A percentile compares a stretch with the other conserved stretches of the same genome.
phyloP scores from a whole-genome alignment of 2,797 vertebrate genomes.

The Pogoniulus pusillus region DNA sequence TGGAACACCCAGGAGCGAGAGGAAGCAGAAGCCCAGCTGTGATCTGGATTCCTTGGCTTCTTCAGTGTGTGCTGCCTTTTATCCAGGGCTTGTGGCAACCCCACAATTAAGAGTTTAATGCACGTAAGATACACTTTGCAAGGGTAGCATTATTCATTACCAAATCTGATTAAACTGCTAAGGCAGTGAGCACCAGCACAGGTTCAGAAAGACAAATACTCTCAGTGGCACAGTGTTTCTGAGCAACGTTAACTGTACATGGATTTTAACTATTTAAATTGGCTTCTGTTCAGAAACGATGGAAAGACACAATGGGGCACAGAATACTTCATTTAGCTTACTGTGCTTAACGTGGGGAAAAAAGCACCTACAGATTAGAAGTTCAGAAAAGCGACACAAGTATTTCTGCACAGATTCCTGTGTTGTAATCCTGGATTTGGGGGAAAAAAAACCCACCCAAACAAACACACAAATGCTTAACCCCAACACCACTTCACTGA shows the following conservation, averaged over 20 bases:
- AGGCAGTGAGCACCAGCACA: slow-evolving; percentile 31
- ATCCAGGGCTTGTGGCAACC: slow-evolving; percentile 14
- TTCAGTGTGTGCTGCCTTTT: not conserved
- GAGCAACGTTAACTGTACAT: slow-evolving; percentile 35
- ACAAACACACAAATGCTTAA: no score
- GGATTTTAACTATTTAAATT: slow-evolving; percentile 65
- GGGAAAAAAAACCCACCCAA: not conserved
- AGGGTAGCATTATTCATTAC: slow-evolving; percentile 62
- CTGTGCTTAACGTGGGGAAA: not conserved
- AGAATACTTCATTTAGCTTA: slow-evolving; percentile 17
- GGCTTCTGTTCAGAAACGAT: slow-evolving; percentile 44
- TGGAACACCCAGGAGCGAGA: not conserved
- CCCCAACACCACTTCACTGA: not conserved
- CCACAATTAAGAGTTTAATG: slow-evolving; percentile 33
- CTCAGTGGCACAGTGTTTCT: slow-evolving; percentile 51
- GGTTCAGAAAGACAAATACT: slow-evolving; percentile 62
- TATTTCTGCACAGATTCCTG: not conserved
- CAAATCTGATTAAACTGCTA: slow-evolving; percentile 63
- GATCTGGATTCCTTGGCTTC: not conserved
- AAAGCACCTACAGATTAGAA: not conserved
- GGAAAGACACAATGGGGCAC: slow-evolving; percentile 13
- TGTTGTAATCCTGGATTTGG: not conserved
- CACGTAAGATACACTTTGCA: slow-evolving; percentile 49
- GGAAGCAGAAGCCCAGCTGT: slow-evolving; percentile 2
- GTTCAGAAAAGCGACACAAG: not conserved